phyloP scores from a whole-genome alignment of 2,888 invertebrate species.

The Caenorhabditis plicata region DNA sequence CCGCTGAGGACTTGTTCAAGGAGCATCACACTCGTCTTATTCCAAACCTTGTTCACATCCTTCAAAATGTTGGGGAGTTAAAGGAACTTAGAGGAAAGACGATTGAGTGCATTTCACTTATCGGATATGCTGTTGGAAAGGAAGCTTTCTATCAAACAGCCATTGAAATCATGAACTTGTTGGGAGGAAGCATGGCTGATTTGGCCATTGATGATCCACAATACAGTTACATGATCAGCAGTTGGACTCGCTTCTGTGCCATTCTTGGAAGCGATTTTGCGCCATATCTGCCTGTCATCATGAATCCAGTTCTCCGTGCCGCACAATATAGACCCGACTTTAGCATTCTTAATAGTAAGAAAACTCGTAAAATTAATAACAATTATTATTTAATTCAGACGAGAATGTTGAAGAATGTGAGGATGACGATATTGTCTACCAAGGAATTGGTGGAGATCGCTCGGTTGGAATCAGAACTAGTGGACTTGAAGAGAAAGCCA shows the following conservation, averaged over 20 bases:
- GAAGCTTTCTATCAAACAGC: conserved; percentile 82
- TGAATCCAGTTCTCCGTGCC: conserved; percentile 88
- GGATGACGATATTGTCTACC: conserved; percentile 80
- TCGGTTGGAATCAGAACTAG: conserved; percentile 91
- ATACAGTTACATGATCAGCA: conserved; percentile 93
- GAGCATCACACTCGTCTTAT: conserved; percentile 84
- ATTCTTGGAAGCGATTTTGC: conserved; percentile 68
- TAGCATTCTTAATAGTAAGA: conserved; percentile 81
- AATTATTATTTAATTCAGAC: conserved; percentile 4
- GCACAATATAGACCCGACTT: conserved; percentile 92
- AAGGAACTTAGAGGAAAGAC: conserved; percentile 87
- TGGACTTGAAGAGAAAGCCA: conserved; percentile 90
- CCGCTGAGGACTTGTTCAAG: conserved; percentile 92
- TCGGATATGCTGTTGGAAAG: conserved; percentile 75
- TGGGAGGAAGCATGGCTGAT: conserved; percentile 34
- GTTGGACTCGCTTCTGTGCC: conserved; percentile 98
- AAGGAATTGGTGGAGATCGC: conserved; percentile 21
- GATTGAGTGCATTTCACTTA: conserved; percentile 96
- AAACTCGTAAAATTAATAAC: neutral
- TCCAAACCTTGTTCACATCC: conserved; percentile 94
- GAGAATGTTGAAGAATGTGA: conserved; percentile 75
- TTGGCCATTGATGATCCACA: conserved; percentile 56
- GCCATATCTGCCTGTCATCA: conserved; percentile 89
- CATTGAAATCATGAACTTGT: conserved; percentile 74
- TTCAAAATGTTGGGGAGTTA: conserved; percentile 72